Percentiles rank a stretch among this genome's conserved stretches.
These are phyloP conservation scores for Drosophila stalkeri DNA, from an alignment of 2,888 invertebrate species.

Conservation along the genomic window DNA sequence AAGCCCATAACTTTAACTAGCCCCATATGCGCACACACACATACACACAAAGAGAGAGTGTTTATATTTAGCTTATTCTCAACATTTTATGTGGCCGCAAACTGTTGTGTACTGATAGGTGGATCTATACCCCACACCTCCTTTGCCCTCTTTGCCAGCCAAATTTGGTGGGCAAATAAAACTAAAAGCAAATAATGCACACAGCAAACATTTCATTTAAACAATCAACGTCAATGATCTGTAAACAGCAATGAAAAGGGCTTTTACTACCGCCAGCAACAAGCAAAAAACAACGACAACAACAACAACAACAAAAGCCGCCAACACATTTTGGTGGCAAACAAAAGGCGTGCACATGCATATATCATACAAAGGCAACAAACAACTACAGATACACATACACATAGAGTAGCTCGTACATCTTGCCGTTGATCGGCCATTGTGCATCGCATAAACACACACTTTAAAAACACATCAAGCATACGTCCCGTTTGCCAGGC, in stretches of 20 bases:
- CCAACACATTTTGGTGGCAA: slow-evolving; percentile 49
- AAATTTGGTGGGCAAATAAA: slow-evolving; percentile 68
- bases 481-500: slow-evolving; percentile 61
- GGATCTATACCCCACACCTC: not conserved
- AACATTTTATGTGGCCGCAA: slow-evolving; percentile 60
- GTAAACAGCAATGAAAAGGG: slow-evolving; percentile 79
- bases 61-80: slow-evolving; percentile 71
- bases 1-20: slow-evolving; percentile 54
- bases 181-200: slow-evolving; percentile 75
- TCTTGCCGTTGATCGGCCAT: slow-evolving; percentile 59
- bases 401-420: slow-evolving; percentile 7
- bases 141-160: slow-evolving; percentile 21
- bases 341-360: slow-evolving; percentile 70
- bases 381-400: slow-evolving; percentile 4
- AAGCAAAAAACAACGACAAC: slow-evolving; percentile 2
- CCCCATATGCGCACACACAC: slow-evolving; percentile 17
- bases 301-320: not conserved
- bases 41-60: slow-evolving; percentile 9
- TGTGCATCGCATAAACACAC: slow-evolving; percentile 78
- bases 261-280: slow-evolving; percentile 57
- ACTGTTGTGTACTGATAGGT: slow-evolving; percentile 43
- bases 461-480: slow-evolving; percentile 81
- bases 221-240: slow-evolving; percentile 83
- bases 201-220: slow-evolving; percentile 80
- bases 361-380: slow-evolving; percentile 50